Base-by-base conservation (phyloP, 2,797 vertebrate genomes). In the Thunnus albacares region DNA sequence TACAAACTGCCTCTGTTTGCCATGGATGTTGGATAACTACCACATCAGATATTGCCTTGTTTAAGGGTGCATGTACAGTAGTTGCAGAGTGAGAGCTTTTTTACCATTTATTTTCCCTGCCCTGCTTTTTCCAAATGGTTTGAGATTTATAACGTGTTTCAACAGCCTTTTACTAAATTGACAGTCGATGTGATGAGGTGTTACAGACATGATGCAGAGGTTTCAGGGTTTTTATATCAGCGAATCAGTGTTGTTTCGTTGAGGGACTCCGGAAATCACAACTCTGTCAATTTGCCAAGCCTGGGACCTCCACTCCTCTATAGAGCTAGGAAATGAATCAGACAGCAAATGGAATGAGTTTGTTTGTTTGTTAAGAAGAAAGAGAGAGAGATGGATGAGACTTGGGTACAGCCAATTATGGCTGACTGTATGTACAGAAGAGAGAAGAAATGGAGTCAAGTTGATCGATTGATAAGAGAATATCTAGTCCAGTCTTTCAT, bases 301-400 rank as follows among this genome's bases (percentile, higher is more conserved):
- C 24, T 43, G 53, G 45, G 26, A 77, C 67, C 24, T 75, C 49
- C 15, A 61, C 59, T 73, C 61, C 33, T 80, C 53, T 18, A 63
- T 88, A 58, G 28, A 53, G 45, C 51, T n/a, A 6, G 57, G 49
- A n/a, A 82, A 90, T 86, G 62, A 81, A 66, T 87, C 77, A 64
- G 43, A 65, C 30, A 24, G 45, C 79, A 68, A 85, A 79, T 72
- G 45, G 62, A 79, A 77, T 55, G 24, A 45, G 55, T 80, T 71
- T 84, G 77, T 86, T 86, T 87, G 76, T 85, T 89, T 79, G 64
- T 82, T 57, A 56, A 72, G 51, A 71, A 17, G 62, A 79, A 60
- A 68, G 62, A 33, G 15, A 65, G 71, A 79, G 64, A 71, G 38
- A 45, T 18, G 5, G 58, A 76, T 79, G 64, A 80, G 63, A 55